Evolutionary conservation across 2,888 invertebrate species (phyloP), one percentile per base, ranked within the genome.

Genomic region (Habroteleia sp.): DNA sequence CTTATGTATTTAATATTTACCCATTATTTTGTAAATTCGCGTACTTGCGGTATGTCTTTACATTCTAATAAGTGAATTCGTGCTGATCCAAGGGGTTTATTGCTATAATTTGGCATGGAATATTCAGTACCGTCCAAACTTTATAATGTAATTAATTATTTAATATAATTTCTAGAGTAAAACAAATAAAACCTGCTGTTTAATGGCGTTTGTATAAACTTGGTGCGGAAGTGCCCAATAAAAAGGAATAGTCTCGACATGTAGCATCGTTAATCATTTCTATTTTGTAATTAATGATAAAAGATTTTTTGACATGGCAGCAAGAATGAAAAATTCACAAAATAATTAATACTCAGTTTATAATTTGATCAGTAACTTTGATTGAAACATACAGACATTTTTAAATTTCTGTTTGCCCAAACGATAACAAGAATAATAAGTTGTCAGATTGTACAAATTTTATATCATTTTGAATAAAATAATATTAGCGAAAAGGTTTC

Each of bases 231-330:
- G 44, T 60, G 31, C n/a, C 3, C 10, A 7, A 25, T 27, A 33
- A 60, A 60, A 37, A 46, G 31, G 31, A 5, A 31, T 37, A 46
- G 16, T 46, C 46, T 23, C 25, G 58, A 44, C 39, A 7, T 5
- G n/a, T 14, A 33, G 13, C 17, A 8, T 44, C 58, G 33, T 60
- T 60, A 60, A 60, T 60, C 42, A 60, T 60, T 44, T 60, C 11
- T 7, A 27, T 46, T 60, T 25, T 25, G 46, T 60, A 60, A 60
- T 60, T 60, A 60, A 46, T 46, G 44, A 60, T 37, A 2, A 2
- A 3, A 60, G 56, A 56, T 56, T 41, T 14, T 56, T 56, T 27
- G 7, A 8, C n/a, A 10, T 13, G 7, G 10, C n/a, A 44, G 29
- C 13, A 44, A 27, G 8, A 37, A 27, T 6, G 3, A 17, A 48